phyloP scores from a whole-genome alignment of 2,888 invertebrate species.

The Trichopria drosophilae region DNA sequence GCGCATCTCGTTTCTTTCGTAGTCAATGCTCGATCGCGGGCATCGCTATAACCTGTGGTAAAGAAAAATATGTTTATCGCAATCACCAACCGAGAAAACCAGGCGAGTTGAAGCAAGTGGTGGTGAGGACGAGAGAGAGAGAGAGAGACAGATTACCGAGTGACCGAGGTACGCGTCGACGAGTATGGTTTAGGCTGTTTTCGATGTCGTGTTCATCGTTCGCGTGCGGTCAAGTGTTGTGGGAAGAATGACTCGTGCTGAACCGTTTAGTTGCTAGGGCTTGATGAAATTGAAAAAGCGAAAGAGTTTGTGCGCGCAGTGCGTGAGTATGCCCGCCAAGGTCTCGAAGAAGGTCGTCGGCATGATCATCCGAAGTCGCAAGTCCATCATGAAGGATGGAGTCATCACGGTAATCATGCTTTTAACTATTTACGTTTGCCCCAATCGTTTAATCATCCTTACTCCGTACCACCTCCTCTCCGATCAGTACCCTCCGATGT shows the following conservation, averaged over 20 bases:
- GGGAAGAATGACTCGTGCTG: constrained; percentile 32
- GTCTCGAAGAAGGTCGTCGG: constrained; percentile 82
- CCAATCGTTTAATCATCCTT: no score
- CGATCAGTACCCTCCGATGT: no score
- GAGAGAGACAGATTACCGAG: no score
- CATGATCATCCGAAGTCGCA: constrained; percentile 84
- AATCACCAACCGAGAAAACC: no score
- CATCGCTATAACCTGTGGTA: no score
- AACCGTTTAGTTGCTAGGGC: constrained; percentile 32
- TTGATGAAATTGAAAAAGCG: constrained; percentile 58
- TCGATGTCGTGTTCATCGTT: no score
- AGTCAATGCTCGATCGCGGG: no score
- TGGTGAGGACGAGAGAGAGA: not conserved
- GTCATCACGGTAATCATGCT: constrained; percentile 75
- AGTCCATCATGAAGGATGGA: constrained; percentile 85
- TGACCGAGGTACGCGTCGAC: not conserved
- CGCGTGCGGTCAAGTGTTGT: constrained; percentile 9
- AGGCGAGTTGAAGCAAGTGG: not conserved
- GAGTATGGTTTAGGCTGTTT: no score
- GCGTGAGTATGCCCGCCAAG: constrained; percentile 68
- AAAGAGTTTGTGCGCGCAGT: constrained; percentile 58
- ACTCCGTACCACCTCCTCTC: no score
- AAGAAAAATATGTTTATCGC: no score
- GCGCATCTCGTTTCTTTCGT: no score
- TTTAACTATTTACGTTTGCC: constrained; percentile 27